Base-by-base conservation (phyloP, 1,140 invertebrate genomes). In the Pseudomyrmex concolor region DNA sequence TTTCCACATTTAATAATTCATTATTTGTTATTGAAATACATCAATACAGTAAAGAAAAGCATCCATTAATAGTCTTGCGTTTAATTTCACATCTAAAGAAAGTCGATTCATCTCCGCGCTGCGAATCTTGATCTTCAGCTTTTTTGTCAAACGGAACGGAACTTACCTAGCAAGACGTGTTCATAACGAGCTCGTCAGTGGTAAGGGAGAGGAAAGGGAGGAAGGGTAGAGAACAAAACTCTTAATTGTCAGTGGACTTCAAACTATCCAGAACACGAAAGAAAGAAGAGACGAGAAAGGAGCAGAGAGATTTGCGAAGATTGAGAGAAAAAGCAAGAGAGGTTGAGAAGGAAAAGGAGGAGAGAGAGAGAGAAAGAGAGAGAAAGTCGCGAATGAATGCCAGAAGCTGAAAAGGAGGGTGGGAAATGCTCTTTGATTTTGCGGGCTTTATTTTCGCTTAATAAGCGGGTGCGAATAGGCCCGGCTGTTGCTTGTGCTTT, bases 391-490 rank as follows among this genome's bases (percentile, higher is more conserved):
- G 63, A 81, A 71, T 67, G 59, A 84, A 86, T 66, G n/a, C 63
- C 51, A 83, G 77, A 59, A 86, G 72, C 80, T 68, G 67, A 82
- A 83, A 78, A 15, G 66, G 34, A 71, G 34, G 5, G 48, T 54
- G 48, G 80, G 68, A 57, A 67, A 43, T 63, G 82, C 76, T 87
- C 71, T 92, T 91, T 90, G 89, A 92, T 89, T 89, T 85, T 74
- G 73, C 71, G 72, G 83, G 84, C 90, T 91, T 91, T 89, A 92
- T 92, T 91, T 92, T 87, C 83, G 84, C 76, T 91, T 91, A 91
- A 92, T 92, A 90, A 91, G 84, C 86, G 82, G 84, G 90, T 90
- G 90, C 88, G 90, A 92, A 92, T 89, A 88, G 89, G 84, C 86
- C 86, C 86, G 84, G 84, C 87, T 91, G 89, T 90, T 91, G 85